These are phyloP conservation scores for Drosophila parabipectinata DNA, from an alignment of 1,140 invertebrate genomes.

Conservation along the genomic window DNA sequence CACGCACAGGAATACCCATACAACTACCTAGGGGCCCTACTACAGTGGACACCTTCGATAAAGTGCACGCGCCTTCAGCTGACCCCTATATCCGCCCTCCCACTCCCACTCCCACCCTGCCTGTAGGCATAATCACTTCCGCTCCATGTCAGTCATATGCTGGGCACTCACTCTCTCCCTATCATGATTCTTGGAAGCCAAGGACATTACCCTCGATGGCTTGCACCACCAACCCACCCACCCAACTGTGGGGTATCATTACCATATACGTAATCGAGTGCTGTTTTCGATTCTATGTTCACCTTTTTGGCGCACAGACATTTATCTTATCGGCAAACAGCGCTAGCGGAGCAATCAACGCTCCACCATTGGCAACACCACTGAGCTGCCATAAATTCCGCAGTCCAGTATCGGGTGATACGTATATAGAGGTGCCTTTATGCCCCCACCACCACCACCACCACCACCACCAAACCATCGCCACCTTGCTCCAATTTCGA, in stretches of 20 bases:
- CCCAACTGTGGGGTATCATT: slow-evolving; percentile 49
- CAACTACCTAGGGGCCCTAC: slow-evolving; percentile 22
- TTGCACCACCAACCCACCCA: too few species aligned
- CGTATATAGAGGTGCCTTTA: neutral
- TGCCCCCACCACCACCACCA: neutral
- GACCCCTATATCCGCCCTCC: slow-evolving; percentile 1
- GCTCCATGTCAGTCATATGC: slow-evolving; percentile 54
- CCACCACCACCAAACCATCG: too few species aligned
- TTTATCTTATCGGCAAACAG: slow-evolving; percentile 74
- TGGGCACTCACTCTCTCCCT: slow-evolving; percentile 20
- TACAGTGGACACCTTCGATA: slow-evolving; percentile 59
- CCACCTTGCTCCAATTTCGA: slow-evolving; percentile 1
- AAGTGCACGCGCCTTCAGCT: slow-evolving; percentile 39
- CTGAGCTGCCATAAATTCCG: slow-evolving; percentile 39
- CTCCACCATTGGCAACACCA: slow-evolving; percentile 21
- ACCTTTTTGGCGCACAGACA: slow-evolving; percentile 47
- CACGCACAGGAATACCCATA: slow-evolving; percentile 41
- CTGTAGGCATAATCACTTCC: slow-evolving; percentile 43
- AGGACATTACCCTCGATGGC: slow-evolving; percentile 11
- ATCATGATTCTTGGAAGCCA: slow-evolving; percentile 12
- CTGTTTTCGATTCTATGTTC: slow-evolving; percentile 72
- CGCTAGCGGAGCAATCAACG: slow-evolving; percentile 51
- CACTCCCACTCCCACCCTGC: too few species aligned
- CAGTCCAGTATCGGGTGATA: slow-evolving; percentile 34
- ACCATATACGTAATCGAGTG: slow-evolving; percentile 67